A percentile compares a stretch with the other conserved stretches of the same genome.
phyloP scores from a whole-genome alignment of 2,113 vertebrate genomes.

The Aepyceros melampus region DNA sequence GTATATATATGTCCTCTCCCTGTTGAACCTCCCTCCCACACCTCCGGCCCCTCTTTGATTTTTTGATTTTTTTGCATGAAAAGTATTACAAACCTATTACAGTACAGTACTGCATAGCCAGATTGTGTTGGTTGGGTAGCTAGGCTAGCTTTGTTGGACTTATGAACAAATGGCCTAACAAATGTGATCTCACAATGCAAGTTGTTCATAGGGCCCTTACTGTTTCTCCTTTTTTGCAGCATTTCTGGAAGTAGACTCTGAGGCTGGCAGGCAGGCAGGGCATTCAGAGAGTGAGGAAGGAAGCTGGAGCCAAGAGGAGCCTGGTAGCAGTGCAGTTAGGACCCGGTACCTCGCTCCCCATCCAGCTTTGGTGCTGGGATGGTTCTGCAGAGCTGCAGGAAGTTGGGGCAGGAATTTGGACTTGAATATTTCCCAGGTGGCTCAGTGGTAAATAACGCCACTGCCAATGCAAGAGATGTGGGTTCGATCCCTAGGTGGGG shows the following conservation, averaged over 20 bases:
- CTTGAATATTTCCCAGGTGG: background rate
- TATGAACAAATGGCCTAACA: background rate
- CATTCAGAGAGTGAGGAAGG: background rate
- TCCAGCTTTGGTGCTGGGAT: background rate
- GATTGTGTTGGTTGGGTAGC: background rate
- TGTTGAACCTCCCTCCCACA: background rate
- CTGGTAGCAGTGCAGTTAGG: background rate
- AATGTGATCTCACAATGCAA: background rate
- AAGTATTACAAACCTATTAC: background rate
- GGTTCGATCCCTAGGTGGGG: background rate
- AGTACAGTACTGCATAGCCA: background rate
- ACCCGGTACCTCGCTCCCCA: rapidly evolving
- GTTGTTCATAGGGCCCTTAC: background rate
- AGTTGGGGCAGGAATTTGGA: background rate
- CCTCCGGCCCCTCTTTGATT: rapidly evolving
- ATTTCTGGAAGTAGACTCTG: background rate
- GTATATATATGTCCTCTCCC: background rate
- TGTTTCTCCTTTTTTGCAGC: background rate
- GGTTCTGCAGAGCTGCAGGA: background rate
- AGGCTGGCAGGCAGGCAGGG: background rate
- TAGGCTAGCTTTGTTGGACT: background rate
- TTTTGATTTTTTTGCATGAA: background rate
- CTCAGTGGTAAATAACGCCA: background rate
- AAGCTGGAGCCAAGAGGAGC: background rate
- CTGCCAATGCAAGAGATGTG: background rate